phyloP scores from a whole-genome alignment of 2,888 invertebrate genomes.

The Reticulitermes lucifugus region DNA sequence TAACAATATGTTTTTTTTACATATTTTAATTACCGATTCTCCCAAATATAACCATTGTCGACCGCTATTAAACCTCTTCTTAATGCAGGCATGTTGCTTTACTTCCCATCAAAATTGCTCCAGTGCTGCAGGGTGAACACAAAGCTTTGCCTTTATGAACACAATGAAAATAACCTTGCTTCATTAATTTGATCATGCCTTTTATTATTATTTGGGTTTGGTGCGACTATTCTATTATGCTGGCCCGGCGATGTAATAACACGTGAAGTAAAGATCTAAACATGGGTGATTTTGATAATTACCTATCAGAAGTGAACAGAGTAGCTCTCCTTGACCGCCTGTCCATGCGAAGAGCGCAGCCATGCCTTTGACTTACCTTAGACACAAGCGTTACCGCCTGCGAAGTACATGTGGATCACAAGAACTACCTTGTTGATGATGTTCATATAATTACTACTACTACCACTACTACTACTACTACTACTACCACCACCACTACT shows the following conservation, averaged over 20 bases:
- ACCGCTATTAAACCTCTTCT: background rate
- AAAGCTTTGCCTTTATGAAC: background rate
- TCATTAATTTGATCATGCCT: constrained; percentile 16
- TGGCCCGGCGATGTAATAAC: background rate
- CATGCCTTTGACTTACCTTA: no score
- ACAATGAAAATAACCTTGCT: constrained; percentile 7
- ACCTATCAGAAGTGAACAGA: background rate
- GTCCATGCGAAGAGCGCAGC: no score
- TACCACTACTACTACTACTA: no score
- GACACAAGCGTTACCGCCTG: no score
- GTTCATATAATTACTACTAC: no score
- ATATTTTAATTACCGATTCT: constrained; percentile 13
- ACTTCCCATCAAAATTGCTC: background rate
- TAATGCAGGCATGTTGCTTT: background rate
- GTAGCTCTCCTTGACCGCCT: constrained; percentile 20
- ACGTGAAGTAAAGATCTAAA: constrained; percentile 22
- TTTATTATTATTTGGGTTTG: constrained; percentile 6
- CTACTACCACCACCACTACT: no score
- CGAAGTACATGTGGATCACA: no score
- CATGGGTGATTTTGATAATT: constrained; percentile 28
- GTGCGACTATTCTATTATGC: background rate
- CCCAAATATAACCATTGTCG: background rate
- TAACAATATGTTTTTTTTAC: background rate
- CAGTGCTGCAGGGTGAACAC: background rate
- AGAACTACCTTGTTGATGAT: no score